Evolutionary conservation across 1,140 invertebrate genomes (phyloP), one percentile per base, ranked within the genome.

Genomic region (Hyposmocoma kahamanoa): DNA sequence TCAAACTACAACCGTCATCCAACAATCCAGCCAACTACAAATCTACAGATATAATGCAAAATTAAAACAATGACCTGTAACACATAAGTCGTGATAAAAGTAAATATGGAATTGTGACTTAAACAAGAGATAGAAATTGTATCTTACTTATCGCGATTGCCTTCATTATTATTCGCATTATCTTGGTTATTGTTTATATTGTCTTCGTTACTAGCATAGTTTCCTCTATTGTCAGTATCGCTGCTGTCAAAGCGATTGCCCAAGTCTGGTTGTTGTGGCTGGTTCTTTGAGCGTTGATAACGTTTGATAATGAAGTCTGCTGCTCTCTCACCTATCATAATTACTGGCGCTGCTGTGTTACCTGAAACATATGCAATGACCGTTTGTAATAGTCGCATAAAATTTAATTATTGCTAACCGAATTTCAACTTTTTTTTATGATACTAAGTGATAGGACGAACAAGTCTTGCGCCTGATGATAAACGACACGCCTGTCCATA

Each of bases 261-360:
- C 4, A 61, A 13, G 1, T 34, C 17, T 1, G 15, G 38, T n/a
- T n/a, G n/a, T n/a, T n/a, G n/a, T 4, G 47, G 55, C 9, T 15
- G 24, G 36, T 66, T 71, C 46, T 75, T 79, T 11, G 57, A 59
- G 1, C 55, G 52, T 26, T 81, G 77, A 42, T 84, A 65, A 1
- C 66, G 61, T 0, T 62, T 88, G 50, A 91, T 90, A 38, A 95
- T 91, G 53, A 95, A 89, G 61, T 95, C 92, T 0, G 93, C 90
- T 1, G 90, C 94, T 56, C 92, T 90, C 66, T 97, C 94, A 0
- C 91, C 95, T 36, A 97, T 92, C 94, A 97, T 96, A 8, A 96
- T 92, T 1, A 89, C 88, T 0, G 94, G 92, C 0, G 93, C 93
- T 48, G 93, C 93, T 0, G 94, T 95, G 64, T 96, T 95, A 2